These are phyloP conservation scores for Dipus sagitta DNA, from an alignment of 2,797 vertebrate genomes.

Conservation along the genomic window DNA sequence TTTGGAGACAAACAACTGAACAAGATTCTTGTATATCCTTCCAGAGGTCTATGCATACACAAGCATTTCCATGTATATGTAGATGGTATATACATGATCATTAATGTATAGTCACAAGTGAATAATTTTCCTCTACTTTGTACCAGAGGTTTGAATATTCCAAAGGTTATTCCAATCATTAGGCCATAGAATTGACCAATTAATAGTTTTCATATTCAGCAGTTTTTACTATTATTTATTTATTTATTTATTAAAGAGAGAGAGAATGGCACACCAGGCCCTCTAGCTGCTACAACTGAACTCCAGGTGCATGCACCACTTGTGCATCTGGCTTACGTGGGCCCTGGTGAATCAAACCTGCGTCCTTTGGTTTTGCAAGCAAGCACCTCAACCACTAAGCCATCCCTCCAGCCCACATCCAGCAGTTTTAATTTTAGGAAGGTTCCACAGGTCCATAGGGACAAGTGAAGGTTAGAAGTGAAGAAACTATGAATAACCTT, in stretches of 20 bases:
- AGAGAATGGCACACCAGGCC: too few relatives aligned
- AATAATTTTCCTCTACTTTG: background rate
- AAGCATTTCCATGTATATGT: background rate
- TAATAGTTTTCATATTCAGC: background rate
- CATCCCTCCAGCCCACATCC: too few relatives aligned
- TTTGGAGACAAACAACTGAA: background rate
- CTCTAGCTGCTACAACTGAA: background rate
- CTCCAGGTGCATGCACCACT: too few relatives aligned
- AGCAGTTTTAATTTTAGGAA: conserved; percentile 13
- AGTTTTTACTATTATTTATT: too few relatives aligned
- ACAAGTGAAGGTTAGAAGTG: background rate
- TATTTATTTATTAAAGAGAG: too few relatives aligned
- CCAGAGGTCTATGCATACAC: background rate
- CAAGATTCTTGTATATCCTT: conserved; percentile 14
- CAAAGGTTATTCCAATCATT: background rate
- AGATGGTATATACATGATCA: background rate
- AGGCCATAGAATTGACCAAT: conserved; percentile 15
- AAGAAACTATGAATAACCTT: conserved; percentile 23
- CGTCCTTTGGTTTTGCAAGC: too few relatives aligned
- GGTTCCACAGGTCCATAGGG: background rate
- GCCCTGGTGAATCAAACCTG: too few relatives aligned
- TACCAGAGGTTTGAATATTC: conserved; percentile 38
- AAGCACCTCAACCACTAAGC: too few relatives aligned
- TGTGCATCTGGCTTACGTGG: too few relatives aligned
- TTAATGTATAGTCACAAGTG: background rate